A percentile compares a stretch with the other conserved stretches of the same genome.
Conservation (phyloP, 2,113 vertebrate species). For the Brachionichthys hirsutus region DNA sequence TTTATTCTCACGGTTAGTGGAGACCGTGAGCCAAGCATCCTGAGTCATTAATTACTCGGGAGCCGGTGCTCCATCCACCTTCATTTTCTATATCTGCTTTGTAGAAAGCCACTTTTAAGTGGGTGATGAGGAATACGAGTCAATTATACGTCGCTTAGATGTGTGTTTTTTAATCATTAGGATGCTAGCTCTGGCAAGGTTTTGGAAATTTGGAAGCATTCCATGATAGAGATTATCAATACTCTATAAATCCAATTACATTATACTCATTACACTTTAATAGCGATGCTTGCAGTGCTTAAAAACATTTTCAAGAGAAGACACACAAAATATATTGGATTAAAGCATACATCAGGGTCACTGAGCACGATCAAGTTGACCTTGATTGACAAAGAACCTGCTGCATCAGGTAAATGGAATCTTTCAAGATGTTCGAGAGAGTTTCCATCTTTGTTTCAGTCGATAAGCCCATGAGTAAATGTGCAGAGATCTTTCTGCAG, state of each 20-base stretch:
- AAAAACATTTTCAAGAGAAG: constrained; percentile 24
- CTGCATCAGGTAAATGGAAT: too few relatives aligned
- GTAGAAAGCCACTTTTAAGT: constrained; percentile 63
- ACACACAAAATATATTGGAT: not conserved
- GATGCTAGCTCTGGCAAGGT: constrained; percentile 44
- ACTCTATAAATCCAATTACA: constrained; percentile 50
- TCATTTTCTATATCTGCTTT: constrained; percentile 63
- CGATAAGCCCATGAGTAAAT: too few relatives aligned
- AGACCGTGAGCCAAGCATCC: constrained; percentile 71
- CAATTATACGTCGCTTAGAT: constrained; percentile 77
- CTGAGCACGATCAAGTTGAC: not conserved
- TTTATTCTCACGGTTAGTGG: constrained; percentile 76
- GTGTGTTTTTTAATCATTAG: constrained; percentile 39
- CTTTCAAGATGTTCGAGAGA: too few relatives aligned
- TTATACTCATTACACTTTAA: not conserved
- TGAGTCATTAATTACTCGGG: constrained; percentile 76
- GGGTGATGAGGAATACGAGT: constrained; percentile 72
- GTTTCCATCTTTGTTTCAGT: too few relatives aligned
- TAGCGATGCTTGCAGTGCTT: constrained; percentile 20
- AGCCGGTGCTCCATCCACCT: constrained; percentile 57
- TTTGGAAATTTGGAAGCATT: constrained; percentile 53
- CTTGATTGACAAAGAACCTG: too few relatives aligned
- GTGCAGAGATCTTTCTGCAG: too few relatives aligned
- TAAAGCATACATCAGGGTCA: constrained; percentile 8
- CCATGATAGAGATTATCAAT: constrained; percentile 49